Conservation (phyloP, 30 jellyfish, hydroid and myxozoan species). For the Chrysaora quinquecirrha region DNA sequence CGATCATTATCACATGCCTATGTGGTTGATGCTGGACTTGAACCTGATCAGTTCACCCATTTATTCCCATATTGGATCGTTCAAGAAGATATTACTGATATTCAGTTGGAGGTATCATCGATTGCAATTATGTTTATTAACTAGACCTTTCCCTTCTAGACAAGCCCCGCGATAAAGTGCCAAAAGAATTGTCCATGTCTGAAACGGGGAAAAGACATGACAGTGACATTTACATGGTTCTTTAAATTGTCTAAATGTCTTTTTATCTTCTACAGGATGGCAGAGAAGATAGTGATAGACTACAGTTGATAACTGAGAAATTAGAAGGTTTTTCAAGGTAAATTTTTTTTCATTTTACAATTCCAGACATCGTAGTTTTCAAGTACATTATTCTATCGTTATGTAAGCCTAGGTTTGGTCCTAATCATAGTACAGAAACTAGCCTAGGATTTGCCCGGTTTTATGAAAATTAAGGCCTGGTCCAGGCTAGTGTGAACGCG, state of each 20-base stretch:
- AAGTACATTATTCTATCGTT: not conserved
- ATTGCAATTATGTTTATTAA: not conserved
- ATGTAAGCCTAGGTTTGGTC: too few relatives aligned
- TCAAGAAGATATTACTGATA: constrained; percentile 93
- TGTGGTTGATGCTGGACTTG: constrained; percentile 93
- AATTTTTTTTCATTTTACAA: not conserved
- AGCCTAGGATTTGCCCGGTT: too few relatives aligned
- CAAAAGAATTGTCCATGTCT: too few relatives aligned
- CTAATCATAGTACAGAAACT: too few relatives aligned
- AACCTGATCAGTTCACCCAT: constrained; percentile 86
- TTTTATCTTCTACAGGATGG: constrained; percentile 46
- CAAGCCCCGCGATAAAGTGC: too few relatives aligned
- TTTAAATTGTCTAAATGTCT: too few relatives aligned
- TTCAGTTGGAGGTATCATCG: constrained; percentile 77
- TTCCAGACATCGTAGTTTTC: too few relatives aligned
- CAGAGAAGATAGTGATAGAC: constrained; percentile 47
- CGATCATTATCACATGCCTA: constrained; percentile 69
- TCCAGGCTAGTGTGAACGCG: too few relatives aligned
- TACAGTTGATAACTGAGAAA: constrained; percentile 48
- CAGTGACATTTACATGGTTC: too few relatives aligned
- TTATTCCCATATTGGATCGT: constrained; percentile 96
- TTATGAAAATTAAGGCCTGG: too few relatives aligned
- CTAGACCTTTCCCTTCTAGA: too few relatives aligned
- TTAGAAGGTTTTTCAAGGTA: constrained; percentile 61
- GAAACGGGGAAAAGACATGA: too few relatives aligned